Base-by-base conservation (phyloP, 1,140 invertebrate species). In the Chrysopa pallens region DNA sequence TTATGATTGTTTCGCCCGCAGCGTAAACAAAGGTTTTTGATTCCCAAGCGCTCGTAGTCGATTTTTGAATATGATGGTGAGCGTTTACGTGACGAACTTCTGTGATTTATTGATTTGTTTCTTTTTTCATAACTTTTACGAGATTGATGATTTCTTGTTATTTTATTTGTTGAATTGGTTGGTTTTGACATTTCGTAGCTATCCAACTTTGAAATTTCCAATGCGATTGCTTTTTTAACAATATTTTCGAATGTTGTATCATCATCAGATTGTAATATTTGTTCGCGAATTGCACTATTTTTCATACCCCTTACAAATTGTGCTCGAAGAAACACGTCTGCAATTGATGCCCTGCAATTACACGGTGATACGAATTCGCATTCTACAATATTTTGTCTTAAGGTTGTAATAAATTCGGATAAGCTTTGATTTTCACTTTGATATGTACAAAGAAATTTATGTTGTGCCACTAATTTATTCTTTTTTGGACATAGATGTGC, bases 291-390 rank as follows among this genome's bases (percentile, higher is more conserved):
- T 2, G 40, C 29, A 12, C 35, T 47, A 39, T 54, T 50, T 40
- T 13, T 44, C 1, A 55, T 39, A 35, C 53, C 53, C 39, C 55
- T 45, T 8, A 55, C 51, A 42, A 55, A 57, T 40, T 57, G 52
- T 6, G 52, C 49, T 42, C 50, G 45, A 4, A 55, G 38, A 40
- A 55, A 52, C 33, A 45, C 49, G 28, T 55, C 50, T 8, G 50
- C 38, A 12, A 51, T 45, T 17, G 51, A 50, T n/a, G 9, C 11
- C 6, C 43, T 44, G 27, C 46, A 48, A 12, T 40, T 14, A 13
- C 45, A 50, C 6, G 6, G 17, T 31, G 46, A 55, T 45, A 46
- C 40, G 38, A 46, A 49, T 7, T 50, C 15, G n/a, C 41, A 47
- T 13, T 48, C 38, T n/a, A 35, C 42, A 17, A 44, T 47, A 12